Percentiles rank a stretch among this genome's conserved stretches.
These are phyloP conservation scores for Phthorimaea operculella DNA, from an alignment of 1,140 invertebrate species.

Conservation along the genomic window DNA sequence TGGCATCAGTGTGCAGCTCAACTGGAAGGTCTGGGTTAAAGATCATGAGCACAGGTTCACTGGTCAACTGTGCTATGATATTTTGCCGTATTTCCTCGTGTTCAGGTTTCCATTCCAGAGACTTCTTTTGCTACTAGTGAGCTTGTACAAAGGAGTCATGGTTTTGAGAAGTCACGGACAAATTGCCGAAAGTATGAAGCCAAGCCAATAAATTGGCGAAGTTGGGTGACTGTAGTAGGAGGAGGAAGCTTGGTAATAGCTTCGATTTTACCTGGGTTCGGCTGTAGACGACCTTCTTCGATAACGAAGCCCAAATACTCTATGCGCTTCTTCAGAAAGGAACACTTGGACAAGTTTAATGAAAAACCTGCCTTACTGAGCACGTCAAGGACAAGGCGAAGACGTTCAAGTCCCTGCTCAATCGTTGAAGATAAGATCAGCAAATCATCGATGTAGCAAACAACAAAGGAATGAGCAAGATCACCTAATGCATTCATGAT, in stretches of 20 bases:
- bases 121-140: too few species aligned
- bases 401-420: constrained; percentile 10
- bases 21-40: too few species aligned
- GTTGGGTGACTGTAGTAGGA: constrained; percentile 16
- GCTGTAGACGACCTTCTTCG: constrained; percentile 22
- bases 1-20: too few species aligned
- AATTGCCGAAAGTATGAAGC: constrained; percentile 18
- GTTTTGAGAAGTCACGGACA: too few species aligned
- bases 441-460: constrained; percentile 19
- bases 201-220: constrained; percentile 21
- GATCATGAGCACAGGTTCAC: too few species aligned
- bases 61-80: too few species aligned
- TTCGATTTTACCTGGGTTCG: constrained; percentile 29
- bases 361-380: constrained; percentile 17
- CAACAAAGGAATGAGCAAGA: constrained; percentile 4
- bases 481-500: constrained; percentile 13
- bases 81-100: too few species aligned
- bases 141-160: too few species aligned
- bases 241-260: constrained; percentile 14
- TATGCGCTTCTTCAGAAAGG: constrained; percentile 28
- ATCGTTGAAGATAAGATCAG: constrained; percentile 9
- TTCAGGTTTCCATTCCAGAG: too few species aligned
- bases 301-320: constrained; percentile 32
- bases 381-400: constrained; percentile 9
- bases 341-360: constrained; percentile 29